These are phyloP conservation scores for Calliopsis andreniformis DNA, from an alignment of 1,140 invertebrate species.

Conservation along the genomic window DNA sequence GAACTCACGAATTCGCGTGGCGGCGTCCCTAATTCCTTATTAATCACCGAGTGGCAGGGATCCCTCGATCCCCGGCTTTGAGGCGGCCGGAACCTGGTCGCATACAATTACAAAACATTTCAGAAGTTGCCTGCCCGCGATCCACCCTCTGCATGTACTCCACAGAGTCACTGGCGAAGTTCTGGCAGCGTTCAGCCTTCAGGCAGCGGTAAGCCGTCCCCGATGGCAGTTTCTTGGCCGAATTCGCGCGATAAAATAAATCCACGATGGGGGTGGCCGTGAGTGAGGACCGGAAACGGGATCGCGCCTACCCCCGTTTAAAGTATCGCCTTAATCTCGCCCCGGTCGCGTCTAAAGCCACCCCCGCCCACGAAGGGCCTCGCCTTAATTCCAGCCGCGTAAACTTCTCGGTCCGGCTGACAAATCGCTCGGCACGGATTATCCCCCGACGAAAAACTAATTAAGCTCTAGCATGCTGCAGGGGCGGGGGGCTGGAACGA, in stretches of 20 bases:
- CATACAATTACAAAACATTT: conserved; percentile 32
- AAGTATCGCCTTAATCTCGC: conserved; percentile 67
- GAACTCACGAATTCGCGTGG: background rate
- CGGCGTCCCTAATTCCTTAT: conserved; percentile 10
- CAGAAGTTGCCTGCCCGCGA: conserved; percentile 13
- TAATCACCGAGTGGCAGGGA: conserved; percentile 1
- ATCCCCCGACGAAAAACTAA: conserved; percentile 57
- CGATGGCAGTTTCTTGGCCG: conserved; percentile 51
- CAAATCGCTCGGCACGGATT: conserved; percentile 51
- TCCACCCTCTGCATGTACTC: background rate
- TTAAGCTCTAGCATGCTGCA: conserved; percentile 40
- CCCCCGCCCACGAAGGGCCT: conserved; percentile 29
- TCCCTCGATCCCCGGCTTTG: too few relatives aligned
- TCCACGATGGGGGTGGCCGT: conserved; percentile 46
- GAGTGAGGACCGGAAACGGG: conserved; percentile 54
- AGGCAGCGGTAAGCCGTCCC: background rate
- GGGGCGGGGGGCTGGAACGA: background rate
- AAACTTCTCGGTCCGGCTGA: conserved; percentile 40
- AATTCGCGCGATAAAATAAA: conserved; percentile 52
- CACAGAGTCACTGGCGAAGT: background rate
- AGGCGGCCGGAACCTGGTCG: too few relatives aligned
- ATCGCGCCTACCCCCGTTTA: conserved; percentile 58
- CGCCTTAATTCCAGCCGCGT: conserved; percentile 43
- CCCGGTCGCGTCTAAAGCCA: conserved; percentile 50
- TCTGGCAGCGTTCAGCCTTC: background rate